A percentile compares a stretch with the other conserved stretches of the same genome.
These are phyloP conservation scores for Himalopsyche anomala DNA, from an alignment of 2,888 invertebrate species.

Conservation along the genomic window DNA sequence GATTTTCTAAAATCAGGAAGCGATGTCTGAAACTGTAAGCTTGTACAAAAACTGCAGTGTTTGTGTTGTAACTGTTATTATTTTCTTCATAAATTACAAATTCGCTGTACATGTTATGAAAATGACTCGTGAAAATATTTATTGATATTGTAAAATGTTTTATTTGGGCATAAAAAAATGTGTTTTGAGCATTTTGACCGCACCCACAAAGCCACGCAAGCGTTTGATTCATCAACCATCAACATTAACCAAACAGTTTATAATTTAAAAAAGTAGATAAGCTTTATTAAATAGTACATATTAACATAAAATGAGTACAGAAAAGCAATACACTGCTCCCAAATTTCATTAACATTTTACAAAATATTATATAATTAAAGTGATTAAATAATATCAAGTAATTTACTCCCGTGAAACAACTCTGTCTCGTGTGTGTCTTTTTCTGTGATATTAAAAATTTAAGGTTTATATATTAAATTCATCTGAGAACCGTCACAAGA, in stretches of 20 bases:
- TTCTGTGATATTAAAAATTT: not conserved
- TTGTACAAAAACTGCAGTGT: conserved; percentile 50
- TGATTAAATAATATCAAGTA: conserved; percentile 6
- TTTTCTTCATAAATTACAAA: conserved; percentile 63
- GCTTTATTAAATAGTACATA: conserved; percentile 43
- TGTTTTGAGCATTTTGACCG: conserved; percentile 53
- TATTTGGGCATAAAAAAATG: conserved; percentile 46
- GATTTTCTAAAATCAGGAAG: not conserved
- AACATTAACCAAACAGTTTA: conserved; percentile 22
- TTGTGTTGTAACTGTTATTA: conserved; percentile 58
- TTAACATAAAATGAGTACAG: conserved; percentile 40
- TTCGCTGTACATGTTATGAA: conserved; percentile 60
- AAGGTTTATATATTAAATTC: not conserved
- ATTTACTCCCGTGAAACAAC: not conserved
- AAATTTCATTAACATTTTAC: conserved; percentile 15
- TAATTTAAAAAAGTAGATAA: conserved; percentile 38
- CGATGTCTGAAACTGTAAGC: conserved; percentile 19
- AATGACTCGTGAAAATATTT: conserved; percentile 46
- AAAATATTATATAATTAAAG: not conserved
- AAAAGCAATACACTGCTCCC: conserved; percentile 32
- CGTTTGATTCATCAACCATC: conserved; percentile 33
- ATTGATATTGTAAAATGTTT: conserved; percentile 46
- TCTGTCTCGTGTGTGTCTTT: not conserved
- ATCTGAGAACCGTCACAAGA: not conserved
- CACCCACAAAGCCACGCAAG: conserved; percentile 42